phyloP scores from a whole-genome alignment of 1,140 invertebrate genomes.

The Chionoecetes opilio region DNA sequence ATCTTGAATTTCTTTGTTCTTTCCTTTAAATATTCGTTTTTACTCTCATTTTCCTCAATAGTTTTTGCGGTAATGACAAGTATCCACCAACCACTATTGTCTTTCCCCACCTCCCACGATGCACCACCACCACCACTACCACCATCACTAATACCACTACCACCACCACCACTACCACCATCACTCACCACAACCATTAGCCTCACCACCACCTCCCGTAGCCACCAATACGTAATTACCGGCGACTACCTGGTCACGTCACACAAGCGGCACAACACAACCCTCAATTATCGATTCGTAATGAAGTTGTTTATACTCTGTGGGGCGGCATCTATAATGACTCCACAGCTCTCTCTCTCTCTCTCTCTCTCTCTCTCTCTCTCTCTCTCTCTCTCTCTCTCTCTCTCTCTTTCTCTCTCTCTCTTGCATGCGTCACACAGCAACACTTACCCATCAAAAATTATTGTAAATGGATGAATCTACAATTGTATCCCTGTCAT shows the following conservation, averaged over 20 bases:
- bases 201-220: background rate
- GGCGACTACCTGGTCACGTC: constrained; percentile 14
- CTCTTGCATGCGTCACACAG: background rate
- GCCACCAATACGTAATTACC: background rate
- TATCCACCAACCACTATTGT: background rate
- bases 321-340: background rate
- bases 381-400: constrained; percentile 27
- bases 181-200: background rate
- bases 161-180: background rate
- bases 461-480: no score
- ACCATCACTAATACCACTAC: background rate
- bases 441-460: no score
- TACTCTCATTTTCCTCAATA: no score
- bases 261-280: constrained; percentile 14
- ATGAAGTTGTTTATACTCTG: background rate
- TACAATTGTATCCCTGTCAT: no score
- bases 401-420: background rate
- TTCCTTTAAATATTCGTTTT: no score
- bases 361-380: background rate
- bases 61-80: background rate
- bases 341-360: background rate
- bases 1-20: no score
- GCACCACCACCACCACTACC: background rate
- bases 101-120: background rate
- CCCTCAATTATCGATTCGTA: constrained; percentile 19